These are phyloP conservation scores for Chondrilla cf. caribensis DNA, from an alignment of 37 sponge, comb jelly and placozoan genomes.

Conservation along the genomic window DNA sequence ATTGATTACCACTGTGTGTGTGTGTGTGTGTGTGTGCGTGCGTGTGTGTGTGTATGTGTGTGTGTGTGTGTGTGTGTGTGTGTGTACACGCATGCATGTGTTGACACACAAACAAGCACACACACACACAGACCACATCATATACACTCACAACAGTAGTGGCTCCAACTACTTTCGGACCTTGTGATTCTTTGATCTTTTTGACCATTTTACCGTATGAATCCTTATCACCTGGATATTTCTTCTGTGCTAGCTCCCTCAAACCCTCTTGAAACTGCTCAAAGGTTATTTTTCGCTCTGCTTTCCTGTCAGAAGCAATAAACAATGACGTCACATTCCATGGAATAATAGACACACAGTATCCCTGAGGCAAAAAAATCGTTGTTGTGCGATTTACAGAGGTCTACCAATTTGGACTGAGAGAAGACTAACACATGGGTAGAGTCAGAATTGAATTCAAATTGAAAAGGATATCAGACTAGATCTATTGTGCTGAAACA, in stretches of 20 bases:
- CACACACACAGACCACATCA: neutral
- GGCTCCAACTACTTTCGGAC: constrained; percentile 50
- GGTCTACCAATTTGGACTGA: neutral
- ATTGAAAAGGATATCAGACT: too few species aligned
- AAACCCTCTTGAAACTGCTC: constrained; percentile 73
- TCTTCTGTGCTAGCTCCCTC: constrained; percentile 62
- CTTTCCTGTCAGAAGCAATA: constrained; percentile 51
- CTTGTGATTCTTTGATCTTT: constrained; percentile 32
- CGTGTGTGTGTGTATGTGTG: too few species aligned
- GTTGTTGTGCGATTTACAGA: neutral
- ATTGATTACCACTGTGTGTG: neutral
- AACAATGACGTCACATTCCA: too few species aligned
- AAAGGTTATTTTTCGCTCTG: constrained; percentile 79
- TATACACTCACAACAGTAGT: constrained; percentile 27
- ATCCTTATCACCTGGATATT: constrained; percentile 61
- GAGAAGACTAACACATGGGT: too few species aligned
- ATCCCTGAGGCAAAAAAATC: neutral
- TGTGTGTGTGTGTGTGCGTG: neutral
- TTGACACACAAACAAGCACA: neutral
- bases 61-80: too few species aligned
- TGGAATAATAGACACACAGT: neutral
- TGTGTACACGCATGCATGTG: too few species aligned
- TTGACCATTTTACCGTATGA: constrained; percentile 36
- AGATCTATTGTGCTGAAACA: too few species aligned
- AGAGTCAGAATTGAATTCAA: too few species aligned